phyloP scores from a whole-genome alignment of 2,113 vertebrate species.

The Uria lomvia region DNA sequence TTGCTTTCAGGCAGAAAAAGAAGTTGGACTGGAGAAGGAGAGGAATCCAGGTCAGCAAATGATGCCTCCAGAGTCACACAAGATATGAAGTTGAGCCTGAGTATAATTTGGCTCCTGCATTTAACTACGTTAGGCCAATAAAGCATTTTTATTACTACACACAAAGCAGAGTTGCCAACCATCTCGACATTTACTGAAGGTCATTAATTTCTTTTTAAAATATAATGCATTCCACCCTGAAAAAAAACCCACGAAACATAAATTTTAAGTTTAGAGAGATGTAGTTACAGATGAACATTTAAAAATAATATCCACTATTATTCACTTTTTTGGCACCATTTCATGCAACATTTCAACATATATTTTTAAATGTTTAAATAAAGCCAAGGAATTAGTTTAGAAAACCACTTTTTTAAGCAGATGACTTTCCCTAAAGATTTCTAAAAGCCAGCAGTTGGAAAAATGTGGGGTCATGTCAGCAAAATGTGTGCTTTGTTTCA shows the following conservation, averaged over 20 bases:
- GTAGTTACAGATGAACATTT: constrained; percentile 24
- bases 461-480: background rate
- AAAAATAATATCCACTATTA: constrained; percentile 62
- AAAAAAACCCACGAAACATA: constrained; percentile 37
- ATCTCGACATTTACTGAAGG: constrained; percentile 63
- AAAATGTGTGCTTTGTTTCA: constrained; percentile 36
- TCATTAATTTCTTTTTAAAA: constrained; percentile 67
- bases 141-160: constrained; percentile 75
- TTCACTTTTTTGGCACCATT: constrained; percentile 54
- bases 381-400: constrained; percentile 8
- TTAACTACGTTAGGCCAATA: constrained; percentile 62
- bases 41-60: constrained; percentile 32
- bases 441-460: background rate
- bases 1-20: constrained; percentile 23
- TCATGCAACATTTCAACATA: constrained; percentile 44
- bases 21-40: background rate
- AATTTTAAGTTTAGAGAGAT: constrained; percentile 61
- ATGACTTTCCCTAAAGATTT: background rate
- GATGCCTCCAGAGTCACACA: background rate
- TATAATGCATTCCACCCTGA: constrained; percentile 40
- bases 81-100: background rate
- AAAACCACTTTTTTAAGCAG: background rate
- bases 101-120: constrained; percentile 37
- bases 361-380: constrained; percentile 40
- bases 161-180: constrained; percentile 58